phyloP scores from a whole-genome alignment of 2,113 vertebrate species.

The Tetrax tetrax region DNA sequence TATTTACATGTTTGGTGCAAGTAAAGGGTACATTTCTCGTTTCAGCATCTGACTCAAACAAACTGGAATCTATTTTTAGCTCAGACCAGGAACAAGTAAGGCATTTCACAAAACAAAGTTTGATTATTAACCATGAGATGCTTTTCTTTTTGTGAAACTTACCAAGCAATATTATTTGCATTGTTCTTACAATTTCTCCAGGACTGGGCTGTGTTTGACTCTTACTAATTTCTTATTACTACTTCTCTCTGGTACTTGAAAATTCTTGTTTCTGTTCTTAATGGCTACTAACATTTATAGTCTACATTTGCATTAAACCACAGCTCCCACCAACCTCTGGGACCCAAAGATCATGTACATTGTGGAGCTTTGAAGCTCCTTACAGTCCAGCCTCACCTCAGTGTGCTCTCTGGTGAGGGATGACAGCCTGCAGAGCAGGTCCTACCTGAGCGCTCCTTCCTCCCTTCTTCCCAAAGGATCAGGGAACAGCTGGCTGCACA shows the following conservation, averaged over 20 bases:
- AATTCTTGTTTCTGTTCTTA: background rate
- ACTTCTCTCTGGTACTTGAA: background rate
- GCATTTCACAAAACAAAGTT: background rate
- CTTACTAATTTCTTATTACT: background rate
- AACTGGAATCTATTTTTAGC: background rate
- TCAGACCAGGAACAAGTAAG: background rate
- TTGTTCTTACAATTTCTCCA: background rate
- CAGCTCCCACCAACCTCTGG: background rate
- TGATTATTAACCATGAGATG: background rate
- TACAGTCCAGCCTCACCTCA: background rate
- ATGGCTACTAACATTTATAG: background rate
- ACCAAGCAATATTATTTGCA: background rate
- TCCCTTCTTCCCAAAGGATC: background rate
- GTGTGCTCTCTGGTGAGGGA: background rate
- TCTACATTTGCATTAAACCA: background rate
- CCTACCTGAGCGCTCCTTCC: background rate
- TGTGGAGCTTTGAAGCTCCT: background rate
- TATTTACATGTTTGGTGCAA: background rate
- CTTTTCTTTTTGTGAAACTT: background rate
- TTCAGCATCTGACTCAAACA: background rate
- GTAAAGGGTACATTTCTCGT: background rate
- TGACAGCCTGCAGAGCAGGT: background rate
- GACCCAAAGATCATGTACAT: background rate
- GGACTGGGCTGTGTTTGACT: background rate
- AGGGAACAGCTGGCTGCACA: background rate